Percentiles rank a stretch among this genome's conserved stretches.
phyloP scores from a whole-genome alignment of 2,888 invertebrate species.

The Microctonus aethiopoides region DNA sequence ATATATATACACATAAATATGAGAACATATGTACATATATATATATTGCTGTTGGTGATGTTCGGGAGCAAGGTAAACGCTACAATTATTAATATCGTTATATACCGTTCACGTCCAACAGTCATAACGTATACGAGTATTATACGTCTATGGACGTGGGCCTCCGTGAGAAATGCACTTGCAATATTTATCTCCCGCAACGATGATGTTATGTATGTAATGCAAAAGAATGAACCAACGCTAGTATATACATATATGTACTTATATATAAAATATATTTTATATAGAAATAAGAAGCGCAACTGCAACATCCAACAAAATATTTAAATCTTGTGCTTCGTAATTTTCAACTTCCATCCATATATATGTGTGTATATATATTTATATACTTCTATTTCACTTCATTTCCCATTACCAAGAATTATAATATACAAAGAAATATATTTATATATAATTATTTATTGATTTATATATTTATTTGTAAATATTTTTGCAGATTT shows the following conservation, averaged over 20 bases:
- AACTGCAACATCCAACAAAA: not conserved
- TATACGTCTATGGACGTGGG: not conserved
- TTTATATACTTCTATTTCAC: not conserved
- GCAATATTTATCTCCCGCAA: constrained; percentile 19
- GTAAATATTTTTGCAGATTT: not conserved
- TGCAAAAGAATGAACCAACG: not conserved
- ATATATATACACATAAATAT: not conserved
- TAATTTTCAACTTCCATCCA: not conserved
- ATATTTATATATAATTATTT: not conserved
- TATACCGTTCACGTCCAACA: not conserved
- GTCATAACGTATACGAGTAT: not conserved
- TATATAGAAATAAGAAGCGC: not conserved
- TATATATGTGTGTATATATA: not conserved
- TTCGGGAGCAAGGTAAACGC: constrained; percentile 36
- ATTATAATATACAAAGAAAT: not conserved
- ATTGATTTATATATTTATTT: not conserved
- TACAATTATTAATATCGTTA: constrained; percentile 38
- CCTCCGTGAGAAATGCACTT: constrained; percentile 26
- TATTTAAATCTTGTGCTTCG: not conserved
- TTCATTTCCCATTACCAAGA: not conserved
- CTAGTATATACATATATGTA: not conserved
- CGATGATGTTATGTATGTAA: constrained; percentile 2
- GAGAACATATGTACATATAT: not conserved
- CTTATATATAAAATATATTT: constrained; percentile 1
- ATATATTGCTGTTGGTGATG: constrained; percentile 21